Evolutionary conservation across 2,888 invertebrate genomes (phyloP).

Genomic region (Stratiomys singularior): DNA sequence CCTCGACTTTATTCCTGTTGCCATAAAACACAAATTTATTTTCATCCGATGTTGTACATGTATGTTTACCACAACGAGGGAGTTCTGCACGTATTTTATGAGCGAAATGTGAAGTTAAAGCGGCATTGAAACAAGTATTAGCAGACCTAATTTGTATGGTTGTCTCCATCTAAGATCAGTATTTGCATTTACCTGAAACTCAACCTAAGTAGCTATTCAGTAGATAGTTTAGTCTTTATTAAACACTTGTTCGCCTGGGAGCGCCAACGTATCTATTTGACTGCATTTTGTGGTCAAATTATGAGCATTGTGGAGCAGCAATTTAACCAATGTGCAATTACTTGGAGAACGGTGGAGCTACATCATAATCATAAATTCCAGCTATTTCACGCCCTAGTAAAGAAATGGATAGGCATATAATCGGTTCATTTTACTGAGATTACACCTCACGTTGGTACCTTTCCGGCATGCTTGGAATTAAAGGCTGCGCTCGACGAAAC

Average conservation of each 20-base stretch:
- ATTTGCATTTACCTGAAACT: too few relatives aligned
- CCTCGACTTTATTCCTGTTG: too few relatives aligned
- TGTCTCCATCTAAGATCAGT: too few relatives aligned
- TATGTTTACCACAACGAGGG: too few relatives aligned
- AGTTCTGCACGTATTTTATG: too few relatives aligned
- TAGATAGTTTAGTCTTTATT: too few relatives aligned
- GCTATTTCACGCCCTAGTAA: conserved; percentile 29
- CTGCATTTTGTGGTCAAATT: not conserved
- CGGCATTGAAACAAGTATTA: too few relatives aligned
- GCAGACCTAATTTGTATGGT: too few relatives aligned
- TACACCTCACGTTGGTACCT: conserved; percentile 5
- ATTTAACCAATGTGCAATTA: conserved; percentile 4
- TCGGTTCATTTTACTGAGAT: conserved; percentile 34
- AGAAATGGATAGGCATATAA: conserved; percentile 17
- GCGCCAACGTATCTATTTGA: not conserved
- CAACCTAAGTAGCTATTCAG: too few relatives aligned
- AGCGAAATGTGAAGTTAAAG: too few relatives aligned
- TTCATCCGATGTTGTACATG: too few relatives aligned
- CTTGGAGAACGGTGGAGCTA: not conserved
- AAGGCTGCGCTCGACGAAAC: conserved; percentile 27
- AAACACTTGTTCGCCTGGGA: not conserved
- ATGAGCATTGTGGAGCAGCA: not conserved
- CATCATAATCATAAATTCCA: conserved; percentile 39
- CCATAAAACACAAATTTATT: too few relatives aligned
- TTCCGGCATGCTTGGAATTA: conserved; percentile 42